A percentile compares a stretch with the other conserved stretches of the same genome.
phyloP scores from a whole-genome alignment of 2,113 vertebrate genomes.

The Illadopsis cleaveri region DNA sequence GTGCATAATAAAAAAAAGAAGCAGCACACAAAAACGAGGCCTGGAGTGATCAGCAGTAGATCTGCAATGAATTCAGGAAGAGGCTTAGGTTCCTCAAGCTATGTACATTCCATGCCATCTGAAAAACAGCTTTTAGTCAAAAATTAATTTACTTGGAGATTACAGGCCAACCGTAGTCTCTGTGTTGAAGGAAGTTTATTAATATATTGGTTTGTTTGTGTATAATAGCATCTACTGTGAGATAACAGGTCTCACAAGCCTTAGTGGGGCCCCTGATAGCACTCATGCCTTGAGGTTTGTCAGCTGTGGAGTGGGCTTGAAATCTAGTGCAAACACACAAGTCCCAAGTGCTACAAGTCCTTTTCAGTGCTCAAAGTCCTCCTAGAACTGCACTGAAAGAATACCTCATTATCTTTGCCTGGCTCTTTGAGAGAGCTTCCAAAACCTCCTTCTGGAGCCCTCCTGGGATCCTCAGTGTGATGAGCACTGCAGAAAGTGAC shows the following conservation, averaged over 20 bases:
- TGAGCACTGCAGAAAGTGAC: background rate
- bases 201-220: background rate
- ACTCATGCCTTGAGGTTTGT: background rate
- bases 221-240: background rate
- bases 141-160: background rate
- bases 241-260: background rate
- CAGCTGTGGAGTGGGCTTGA: background rate
- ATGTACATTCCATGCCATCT: background rate
- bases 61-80: background rate
- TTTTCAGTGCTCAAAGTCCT: background rate
- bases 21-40: background rate
- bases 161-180: background rate
- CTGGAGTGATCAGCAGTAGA: background rate
- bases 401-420: background rate
- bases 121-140: background rate
- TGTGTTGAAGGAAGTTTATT: background rate
- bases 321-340: background rate
- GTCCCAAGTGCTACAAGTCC: accelerated
- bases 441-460: background rate
- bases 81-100: background rate
- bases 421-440: background rate
- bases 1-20: background rate
- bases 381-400: background rate
- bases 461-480: background rate
- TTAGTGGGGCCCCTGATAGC: background rate